Conservation (phyloP, 2,888 invertebrate genomes). For the Dichetophora obliterata region DNA sequence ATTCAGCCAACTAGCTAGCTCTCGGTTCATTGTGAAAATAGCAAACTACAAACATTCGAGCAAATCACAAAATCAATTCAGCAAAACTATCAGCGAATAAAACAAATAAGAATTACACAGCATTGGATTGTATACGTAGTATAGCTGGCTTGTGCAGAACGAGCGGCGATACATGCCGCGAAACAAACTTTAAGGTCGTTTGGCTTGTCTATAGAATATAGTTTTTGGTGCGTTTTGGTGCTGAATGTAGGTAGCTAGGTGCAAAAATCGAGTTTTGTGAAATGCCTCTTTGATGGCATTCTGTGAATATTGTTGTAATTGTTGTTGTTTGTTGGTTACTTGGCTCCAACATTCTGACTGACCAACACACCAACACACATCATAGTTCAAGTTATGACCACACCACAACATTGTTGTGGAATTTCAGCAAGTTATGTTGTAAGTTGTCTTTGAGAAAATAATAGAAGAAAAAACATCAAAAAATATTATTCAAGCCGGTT, state of each 20-base stretch:
- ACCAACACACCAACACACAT: background rate
- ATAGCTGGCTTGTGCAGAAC: background rate
- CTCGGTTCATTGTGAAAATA: slow-evolving; percentile 1
- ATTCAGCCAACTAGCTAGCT: background rate
- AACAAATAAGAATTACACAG: slow-evolving; percentile 5
- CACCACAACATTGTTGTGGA: background rate
- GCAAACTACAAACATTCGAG: background rate
- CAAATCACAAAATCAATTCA: slow-evolving; percentile 17
- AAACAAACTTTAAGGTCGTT: slow-evolving; percentile 35
- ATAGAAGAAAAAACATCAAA: slow-evolving; percentile 2
- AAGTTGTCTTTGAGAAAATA: background rate
- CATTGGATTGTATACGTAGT: background rate
- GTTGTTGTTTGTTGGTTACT: slow-evolving; percentile 26
- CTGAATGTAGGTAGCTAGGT: background rate
- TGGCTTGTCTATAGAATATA: slow-evolving; percentile 28
- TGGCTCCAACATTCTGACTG: slow-evolving; percentile 10
- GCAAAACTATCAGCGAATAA: slow-evolving; percentile 1
- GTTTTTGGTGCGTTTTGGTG: slow-evolving; percentile 37
- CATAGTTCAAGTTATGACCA: too few relatives aligned
- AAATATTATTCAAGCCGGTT: slow-evolving; percentile 31
- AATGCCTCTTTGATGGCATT: background rate
- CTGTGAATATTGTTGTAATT: background rate
- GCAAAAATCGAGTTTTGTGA: slow-evolving; percentile 21
- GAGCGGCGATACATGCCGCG: background rate
- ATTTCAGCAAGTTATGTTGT: slow-evolving; percentile 28